Evolutionary conservation across 2,888 invertebrate genomes (phyloP).

Genomic region (Anoplius nigerrimus): DNA sequence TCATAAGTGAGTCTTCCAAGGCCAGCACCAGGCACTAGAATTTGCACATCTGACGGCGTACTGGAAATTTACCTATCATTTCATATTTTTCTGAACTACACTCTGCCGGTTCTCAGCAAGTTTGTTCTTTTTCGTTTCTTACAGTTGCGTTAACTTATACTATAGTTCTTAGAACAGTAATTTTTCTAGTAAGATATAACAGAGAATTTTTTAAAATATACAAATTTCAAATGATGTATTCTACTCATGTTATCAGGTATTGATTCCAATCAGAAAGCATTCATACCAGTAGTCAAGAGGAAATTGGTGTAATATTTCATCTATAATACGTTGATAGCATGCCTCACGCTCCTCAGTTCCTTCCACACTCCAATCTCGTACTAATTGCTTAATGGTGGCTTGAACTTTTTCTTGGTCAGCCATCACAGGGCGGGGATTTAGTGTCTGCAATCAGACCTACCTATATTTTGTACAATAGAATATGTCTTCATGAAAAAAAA

Average conservation of each 20-base stretch:
- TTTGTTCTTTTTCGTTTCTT: not conserved
- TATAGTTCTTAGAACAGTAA: not conserved
- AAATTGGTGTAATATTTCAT: slow-evolving; percentile 86
- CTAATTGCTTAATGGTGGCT: slow-evolving; percentile 95
- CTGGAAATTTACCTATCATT: slow-evolving; percentile 69
- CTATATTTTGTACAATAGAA: slow-evolving; percentile 64
- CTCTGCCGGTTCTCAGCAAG: slow-evolving; percentile 7
- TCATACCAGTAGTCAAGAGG: slow-evolving; percentile 79
- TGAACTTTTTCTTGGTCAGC: slow-evolving; percentile 87
- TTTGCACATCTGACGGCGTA: slow-evolving; percentile 78
- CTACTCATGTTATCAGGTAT: not conserved
- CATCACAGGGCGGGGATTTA: slow-evolving; percentile 69
- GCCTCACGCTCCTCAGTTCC: slow-evolving; percentile 89
- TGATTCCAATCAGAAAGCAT: slow-evolving; percentile 6
- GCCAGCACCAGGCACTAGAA: slow-evolving; percentile 98
- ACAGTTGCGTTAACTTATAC: not conserved
- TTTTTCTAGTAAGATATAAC: not conserved
- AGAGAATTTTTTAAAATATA: too few relatives aligned
- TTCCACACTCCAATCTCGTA: slow-evolving; percentile 95
- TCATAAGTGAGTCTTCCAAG: slow-evolving; percentile 96
- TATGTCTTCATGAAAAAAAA: slow-evolving; percentile 44
- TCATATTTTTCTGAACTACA: slow-evolving; percentile 52
- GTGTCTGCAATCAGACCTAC: slow-evolving; percentile 67
- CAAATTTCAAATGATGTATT: too few relatives aligned
- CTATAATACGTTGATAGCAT: slow-evolving; percentile 93